A percentile compares a stretch with the other conserved stretches of the same genome.
Conservation (phyloP, 1,140 invertebrate species). For the Polyergus mexicanus region DNA sequence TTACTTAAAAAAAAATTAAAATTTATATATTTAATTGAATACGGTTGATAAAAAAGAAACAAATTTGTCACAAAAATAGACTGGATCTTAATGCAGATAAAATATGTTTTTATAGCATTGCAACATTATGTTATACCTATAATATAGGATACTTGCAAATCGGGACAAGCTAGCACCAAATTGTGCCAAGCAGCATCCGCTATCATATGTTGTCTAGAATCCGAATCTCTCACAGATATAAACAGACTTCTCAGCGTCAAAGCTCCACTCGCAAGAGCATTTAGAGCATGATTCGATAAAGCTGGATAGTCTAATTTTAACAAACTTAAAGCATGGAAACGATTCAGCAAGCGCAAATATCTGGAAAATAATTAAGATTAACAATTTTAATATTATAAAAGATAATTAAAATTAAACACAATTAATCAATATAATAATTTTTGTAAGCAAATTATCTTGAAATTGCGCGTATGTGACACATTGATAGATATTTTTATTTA, state of each 20-base stretch:
- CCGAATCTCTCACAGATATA: conserved; percentile 82
- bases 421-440: not conserved
- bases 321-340: conserved; percentile 77
- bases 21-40: not conserved
- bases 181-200: conserved; percentile 81
- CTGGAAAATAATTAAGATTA: conserved; percentile 66
- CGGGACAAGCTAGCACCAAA: conserved; percentile 80
- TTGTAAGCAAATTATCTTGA: not conserved
- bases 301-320: conserved; percentile 85
- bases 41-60: not conserved
- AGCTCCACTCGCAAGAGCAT: conserved; percentile 78
- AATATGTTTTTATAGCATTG: not conserved
- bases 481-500: not conserved
- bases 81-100: not conserved
- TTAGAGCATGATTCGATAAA: conserved; percentile 82
- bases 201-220: conserved; percentile 82
- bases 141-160: conserved; percentile 82
- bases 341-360: conserved; percentile 80
- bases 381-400: too few species aligned
- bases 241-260: conserved; percentile 76
- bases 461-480: not conserved
- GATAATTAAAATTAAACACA: too few species aligned
- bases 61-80: not conserved
- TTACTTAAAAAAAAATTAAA: not conserved
- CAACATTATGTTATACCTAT: conserved; percentile 78